Base-by-base conservation (phyloP, 2,113 vertebrate genomes). In the Marmota monax region DNA sequence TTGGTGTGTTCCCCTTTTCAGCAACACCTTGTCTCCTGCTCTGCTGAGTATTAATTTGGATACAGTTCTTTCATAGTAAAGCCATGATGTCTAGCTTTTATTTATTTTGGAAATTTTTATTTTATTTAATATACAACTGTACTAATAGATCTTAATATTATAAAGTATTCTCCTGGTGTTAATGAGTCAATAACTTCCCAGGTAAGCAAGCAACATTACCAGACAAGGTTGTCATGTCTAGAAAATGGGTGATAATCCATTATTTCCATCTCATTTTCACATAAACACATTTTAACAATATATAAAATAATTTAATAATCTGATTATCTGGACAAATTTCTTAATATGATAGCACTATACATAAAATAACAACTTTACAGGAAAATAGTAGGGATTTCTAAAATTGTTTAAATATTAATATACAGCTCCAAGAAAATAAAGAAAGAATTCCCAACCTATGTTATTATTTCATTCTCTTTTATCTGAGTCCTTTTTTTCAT, bases 391-490 rank as follows among this genome's bases (percentile, higher is more conserved):
- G 3, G 1, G 92, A 97, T 97, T 97, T 98, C 98, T 94, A 97
- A 96, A 97, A 61, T 87, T 92, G 0, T 84, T 94, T 98, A 97
- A 98, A 98, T 98, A 98, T 98, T 98, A 96, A 98, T 97, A 39
- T 22, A 80, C 70, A 96, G 95, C 69, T 86, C 80, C 39, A 74
- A 2, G 2, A 95, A 96, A 84, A 97, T 94, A 93, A 97, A 97
- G 53, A 2, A 8, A 95, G 27, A 93, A 97, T 87, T 84, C 67
- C 84, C 37, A 97, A 63, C 42, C 22, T 53, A 14, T 95, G 93
- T 45, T 69, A 20, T 86, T 92, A 90, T 87, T 97, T 97, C 1
- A 72, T 61, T 87, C 34, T 3, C 4, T 37, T 98, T 90, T 85
- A 74, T 92, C 65, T 97, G 84, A 82, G 85, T 96, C 34, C 20